Percentiles rank a stretch among this genome's conserved stretches.
Evolutionary conservation across 2,888 invertebrate species (phyloP).

Genomic region (Agonopterix subpropinquella): DNA sequence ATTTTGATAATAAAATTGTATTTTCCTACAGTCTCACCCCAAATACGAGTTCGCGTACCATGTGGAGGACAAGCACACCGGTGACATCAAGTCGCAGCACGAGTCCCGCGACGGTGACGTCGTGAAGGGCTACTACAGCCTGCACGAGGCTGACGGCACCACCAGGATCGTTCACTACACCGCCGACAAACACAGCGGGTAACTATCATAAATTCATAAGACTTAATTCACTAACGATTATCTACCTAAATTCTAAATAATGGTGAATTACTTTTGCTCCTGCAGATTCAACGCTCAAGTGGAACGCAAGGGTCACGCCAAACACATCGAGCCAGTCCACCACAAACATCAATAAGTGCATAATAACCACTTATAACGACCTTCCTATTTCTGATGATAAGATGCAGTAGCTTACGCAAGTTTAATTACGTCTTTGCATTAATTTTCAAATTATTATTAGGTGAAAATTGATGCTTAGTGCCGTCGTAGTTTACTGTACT

Average conservation of each 20-base stretch:
- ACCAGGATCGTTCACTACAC: slow-evolving; percentile 71
- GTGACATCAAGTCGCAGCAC: slow-evolving; percentile 72
- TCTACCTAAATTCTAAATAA: too few relatives aligned
- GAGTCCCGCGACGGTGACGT: slow-evolving; percentile 73
- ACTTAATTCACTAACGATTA: too few relatives aligned
- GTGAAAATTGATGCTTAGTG: too few relatives aligned
- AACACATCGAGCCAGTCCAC: not conserved
- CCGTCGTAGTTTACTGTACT: too few relatives aligned
- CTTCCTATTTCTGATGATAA: too few relatives aligned
- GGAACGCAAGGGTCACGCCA: not conserved
- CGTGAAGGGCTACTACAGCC: slow-evolving; percentile 73
- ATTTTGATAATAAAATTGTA: slow-evolving; percentile 4
- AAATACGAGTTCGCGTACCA: slow-evolving; percentile 73
- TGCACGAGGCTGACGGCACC: slow-evolving; percentile 74
- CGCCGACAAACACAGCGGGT: slow-evolving; percentile 69
- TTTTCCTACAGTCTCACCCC: slow-evolving; percentile 50
- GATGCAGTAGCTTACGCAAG: too few relatives aligned
- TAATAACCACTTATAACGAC: not conserved
- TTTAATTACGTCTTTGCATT: too few relatives aligned
- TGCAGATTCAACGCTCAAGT: not conserved
- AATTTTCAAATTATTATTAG: too few relatives aligned
- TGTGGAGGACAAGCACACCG: slow-evolving; percentile 70
- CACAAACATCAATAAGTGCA: not conserved
- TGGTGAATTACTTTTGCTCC: not conserved
- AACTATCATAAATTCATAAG: slow-evolving; percentile 13